A percentile compares a stretch with the other conserved stretches of the same genome.
Conservation (phyloP, 2,888 invertebrate species). For the Leptura quadrifasciata region DNA sequence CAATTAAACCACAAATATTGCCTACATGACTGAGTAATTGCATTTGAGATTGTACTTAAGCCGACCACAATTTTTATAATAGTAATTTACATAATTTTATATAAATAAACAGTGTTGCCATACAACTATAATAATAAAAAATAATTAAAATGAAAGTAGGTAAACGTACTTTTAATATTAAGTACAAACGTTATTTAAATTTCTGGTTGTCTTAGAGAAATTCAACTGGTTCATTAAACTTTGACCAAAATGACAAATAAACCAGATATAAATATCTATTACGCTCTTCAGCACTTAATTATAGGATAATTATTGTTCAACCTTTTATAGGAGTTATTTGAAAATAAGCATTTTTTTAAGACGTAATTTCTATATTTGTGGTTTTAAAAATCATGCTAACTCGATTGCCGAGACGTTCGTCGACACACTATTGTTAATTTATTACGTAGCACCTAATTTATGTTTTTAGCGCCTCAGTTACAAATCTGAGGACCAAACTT, state of each 20-base stretch:
- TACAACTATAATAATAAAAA: slow-evolving; percentile 3
- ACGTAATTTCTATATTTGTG: too few species aligned
- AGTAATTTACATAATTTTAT: slow-evolving; percentile 7
- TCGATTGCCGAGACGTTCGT: too few species aligned
- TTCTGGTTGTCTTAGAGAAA: background rate
- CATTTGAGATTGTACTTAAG: background rate
- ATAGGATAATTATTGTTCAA: too few species aligned
- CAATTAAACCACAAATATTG: slow-evolving; percentile 28
- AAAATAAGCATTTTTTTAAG: too few species aligned
- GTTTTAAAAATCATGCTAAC: too few species aligned
- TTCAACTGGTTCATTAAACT: background rate
- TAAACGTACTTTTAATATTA: background rate
- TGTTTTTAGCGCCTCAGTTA: too few species aligned
- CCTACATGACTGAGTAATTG: slow-evolving; percentile 15
- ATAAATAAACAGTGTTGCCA: slow-evolving; percentile 4
- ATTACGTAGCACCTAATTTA: too few species aligned
- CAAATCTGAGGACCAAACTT: too few species aligned
- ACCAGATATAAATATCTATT: too few species aligned
- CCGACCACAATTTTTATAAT: background rate
- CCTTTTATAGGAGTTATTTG: too few species aligned
- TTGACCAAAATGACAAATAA: background rate
- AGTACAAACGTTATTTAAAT: background rate
- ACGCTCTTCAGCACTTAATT: too few species aligned
- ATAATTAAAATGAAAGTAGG: background rate
- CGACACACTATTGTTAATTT: too few species aligned